Base-by-base conservation (phyloP, 2,888 invertebrate genomes). In the Dicranocentrus wangi region DNA sequence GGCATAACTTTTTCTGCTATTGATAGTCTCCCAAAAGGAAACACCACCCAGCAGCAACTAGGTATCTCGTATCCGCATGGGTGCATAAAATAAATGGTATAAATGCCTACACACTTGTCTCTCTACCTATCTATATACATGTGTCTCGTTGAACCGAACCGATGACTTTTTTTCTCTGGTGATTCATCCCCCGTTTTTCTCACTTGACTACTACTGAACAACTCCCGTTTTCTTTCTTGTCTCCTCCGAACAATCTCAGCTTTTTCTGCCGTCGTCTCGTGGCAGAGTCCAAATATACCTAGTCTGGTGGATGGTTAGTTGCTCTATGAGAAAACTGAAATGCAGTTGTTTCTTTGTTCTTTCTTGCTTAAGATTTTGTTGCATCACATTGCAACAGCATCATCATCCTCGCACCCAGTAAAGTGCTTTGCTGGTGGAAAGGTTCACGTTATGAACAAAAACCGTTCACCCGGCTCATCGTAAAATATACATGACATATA, bases 401-500 rank as follows among this genome's bases (percentile, higher is more conserved):
- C 61, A 28, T 17, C 3, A 28, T 55, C 23, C 1, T 51, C 39
- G 39, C 13, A 8, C 39, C n/a, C n/a, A n/a, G n/a, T n/a, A n/a
- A n/a, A n/a, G n/a, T n/a, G n/a, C n/a, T n/a, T n/a, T n/a, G n/a
- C n/a, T 32, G 32, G 47, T 17, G 17, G 47, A 47, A 13, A 17
- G 5, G 17, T 55, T 69, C 53, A 53, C 32, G 55, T 55, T 55
- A 5, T 21, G 13, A 21, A n/a, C n/a, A 21, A 23, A 21, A 61
- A 2, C 32, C 61, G 61, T 28, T 61, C 61, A 61, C 61, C 32
- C 61, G 61, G 28, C 28, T 72, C 80, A 58, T 68, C 79, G 68
- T 80, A 61, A 80, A 73, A 80, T 79, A 66, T 72, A 66, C 71
- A 79, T 79, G 71, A 79, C 71, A 80, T 55, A 61, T 8, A 55